Percentiles rank a stretch among this genome's conserved stretches.
Conservation (phyloP, 2,797 vertebrate genomes). For the Denticeps clupeoides region DNA sequence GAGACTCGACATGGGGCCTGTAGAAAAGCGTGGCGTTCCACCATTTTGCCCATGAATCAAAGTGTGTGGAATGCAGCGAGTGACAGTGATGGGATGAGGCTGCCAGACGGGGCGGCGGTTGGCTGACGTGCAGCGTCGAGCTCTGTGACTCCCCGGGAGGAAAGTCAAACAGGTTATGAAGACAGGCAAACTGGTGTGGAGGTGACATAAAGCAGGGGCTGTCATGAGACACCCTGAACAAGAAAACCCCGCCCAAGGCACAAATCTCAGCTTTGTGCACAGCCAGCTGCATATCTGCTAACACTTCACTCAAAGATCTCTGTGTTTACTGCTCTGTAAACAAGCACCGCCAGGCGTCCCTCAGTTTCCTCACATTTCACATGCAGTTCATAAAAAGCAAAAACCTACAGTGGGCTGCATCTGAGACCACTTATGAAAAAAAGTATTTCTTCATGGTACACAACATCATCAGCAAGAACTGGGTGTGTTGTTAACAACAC, state of each 20-base stretch:
- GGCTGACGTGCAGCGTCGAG: conserved; percentile 42
- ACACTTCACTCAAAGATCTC: background rate
- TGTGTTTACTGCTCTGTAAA: too few species aligned
- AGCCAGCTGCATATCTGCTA: background rate
- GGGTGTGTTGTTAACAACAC: too few species aligned
- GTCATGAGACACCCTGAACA: conserved; percentile 33
- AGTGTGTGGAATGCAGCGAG: conserved; percentile 41
- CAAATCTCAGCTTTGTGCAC: conserved; percentile 23
- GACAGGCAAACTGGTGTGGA: conserved; percentile 28
- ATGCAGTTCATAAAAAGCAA: too few species aligned
- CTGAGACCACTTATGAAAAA: too few species aligned
- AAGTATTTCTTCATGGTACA: too few species aligned
- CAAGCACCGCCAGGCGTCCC: too few species aligned
- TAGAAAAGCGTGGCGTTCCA: background rate
- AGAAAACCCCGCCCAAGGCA: conserved; percentile 7
- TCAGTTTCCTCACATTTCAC: too few species aligned
- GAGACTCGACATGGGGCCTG: too few species aligned
- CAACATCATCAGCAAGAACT: too few species aligned
- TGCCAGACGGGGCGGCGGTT: conserved; percentile 49
- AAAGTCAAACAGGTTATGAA: conserved; percentile 47
- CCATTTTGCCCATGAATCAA: conserved; percentile 14
- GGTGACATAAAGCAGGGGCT: conserved; percentile 51
- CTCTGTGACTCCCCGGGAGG: conserved; percentile 35
- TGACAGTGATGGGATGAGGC: conserved; percentile 52
- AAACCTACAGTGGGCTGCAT: too few species aligned